Conservation (phyloP, 2,888 invertebrate genomes). For the Leptinotarsa juncta region DNA sequence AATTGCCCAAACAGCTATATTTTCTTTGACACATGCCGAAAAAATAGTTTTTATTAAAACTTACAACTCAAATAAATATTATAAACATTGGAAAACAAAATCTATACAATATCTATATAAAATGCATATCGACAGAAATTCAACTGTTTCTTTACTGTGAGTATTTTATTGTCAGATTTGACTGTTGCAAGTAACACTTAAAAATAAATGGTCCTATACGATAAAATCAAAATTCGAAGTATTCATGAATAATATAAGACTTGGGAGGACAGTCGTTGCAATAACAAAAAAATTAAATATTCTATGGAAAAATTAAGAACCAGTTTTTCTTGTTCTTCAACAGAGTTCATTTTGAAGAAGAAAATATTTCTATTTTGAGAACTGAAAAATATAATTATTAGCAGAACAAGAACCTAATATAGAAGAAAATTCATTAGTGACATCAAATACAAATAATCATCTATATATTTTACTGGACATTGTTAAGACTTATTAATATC, state of each 20-base stretch:
- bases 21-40: no score
- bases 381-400: background rate
- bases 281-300: background rate
- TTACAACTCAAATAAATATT: conserved; percentile 13
- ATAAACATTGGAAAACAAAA: conserved; percentile 13
- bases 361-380: no score
- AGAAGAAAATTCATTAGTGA: background rate
- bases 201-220: background rate
- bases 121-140: background rate
- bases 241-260: background rate
- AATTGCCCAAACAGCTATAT: no score
- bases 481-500: no score
- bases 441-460: background rate
- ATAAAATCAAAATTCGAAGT: background rate
- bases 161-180: background rate
- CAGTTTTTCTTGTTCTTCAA: background rate
- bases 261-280: no score
- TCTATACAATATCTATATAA: conserved; percentile 5
- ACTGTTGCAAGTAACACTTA: background rate
- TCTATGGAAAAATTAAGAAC: background rate
- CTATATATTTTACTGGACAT: no score
- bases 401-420: background rate
- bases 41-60: conserved; percentile 11
- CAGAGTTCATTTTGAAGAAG: no score
- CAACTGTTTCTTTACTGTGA: background rate